These are phyloP conservation scores for Apus apus DNA, from an alignment of 2,113 vertebrate species.

Conservation along the genomic window DNA sequence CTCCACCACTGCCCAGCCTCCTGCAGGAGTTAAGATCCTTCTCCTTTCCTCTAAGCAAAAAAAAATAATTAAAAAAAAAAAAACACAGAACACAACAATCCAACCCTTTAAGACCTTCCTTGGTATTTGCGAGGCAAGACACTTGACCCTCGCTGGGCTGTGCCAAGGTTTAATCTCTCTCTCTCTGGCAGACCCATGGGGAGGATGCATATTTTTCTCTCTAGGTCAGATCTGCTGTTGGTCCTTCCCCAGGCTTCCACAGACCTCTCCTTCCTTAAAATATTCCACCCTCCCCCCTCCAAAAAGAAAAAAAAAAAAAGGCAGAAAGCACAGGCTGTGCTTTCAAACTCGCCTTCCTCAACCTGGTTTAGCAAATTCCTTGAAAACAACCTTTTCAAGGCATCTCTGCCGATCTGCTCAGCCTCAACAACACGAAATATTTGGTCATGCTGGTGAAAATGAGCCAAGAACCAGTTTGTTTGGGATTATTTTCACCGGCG, in stretches of 20 bases:
- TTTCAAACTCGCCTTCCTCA: accelerated
- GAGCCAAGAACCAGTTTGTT: not conserved
- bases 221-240: not conserved
- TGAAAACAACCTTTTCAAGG: not conserved
- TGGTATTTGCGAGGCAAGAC: not conserved
- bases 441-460: no score
- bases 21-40: accelerated
- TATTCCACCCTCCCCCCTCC: not conserved
- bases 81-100: no score
- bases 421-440: no score
- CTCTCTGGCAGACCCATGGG: not conserved
- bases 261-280: not conserved
- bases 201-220: not conserved
- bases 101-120: not conserved
- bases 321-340: not conserved
- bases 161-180: not conserved
- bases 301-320: no score
- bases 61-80: no score
- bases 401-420: no score
- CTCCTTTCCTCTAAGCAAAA: not conserved
- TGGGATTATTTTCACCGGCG: accelerated
- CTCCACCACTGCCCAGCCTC: not conserved
- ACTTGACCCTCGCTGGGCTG: not conserved
- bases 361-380: accelerated
- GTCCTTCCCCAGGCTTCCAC: accelerated